Conservation (phyloP, 2,888 invertebrate species). For the Coecobrya sp. region DNA sequence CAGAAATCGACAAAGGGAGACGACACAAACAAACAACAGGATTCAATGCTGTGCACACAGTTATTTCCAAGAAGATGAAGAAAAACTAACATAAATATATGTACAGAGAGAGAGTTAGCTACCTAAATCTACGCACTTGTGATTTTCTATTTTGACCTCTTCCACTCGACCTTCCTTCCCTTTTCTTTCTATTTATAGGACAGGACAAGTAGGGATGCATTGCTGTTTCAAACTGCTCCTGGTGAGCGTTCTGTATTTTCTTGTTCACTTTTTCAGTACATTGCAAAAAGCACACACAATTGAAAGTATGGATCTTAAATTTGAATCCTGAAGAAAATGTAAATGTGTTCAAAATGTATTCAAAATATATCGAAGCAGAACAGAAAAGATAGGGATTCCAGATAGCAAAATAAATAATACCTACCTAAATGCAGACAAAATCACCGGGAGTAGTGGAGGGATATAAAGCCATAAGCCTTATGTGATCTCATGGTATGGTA, state of each 20-base stretch:
- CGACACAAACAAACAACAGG: not conserved
- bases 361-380: not conserved
- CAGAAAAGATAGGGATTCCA: not conserved
- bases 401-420: not conserved
- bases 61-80: conserved; percentile 18
- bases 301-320: not conserved
- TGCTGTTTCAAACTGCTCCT: not conserved
- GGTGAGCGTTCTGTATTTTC: not conserved
- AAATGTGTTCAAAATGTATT: not conserved
- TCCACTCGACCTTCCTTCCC: conserved; percentile 72
- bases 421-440: not conserved
- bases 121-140: conserved; percentile 74
- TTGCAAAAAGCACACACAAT: not conserved
- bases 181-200: conserved; percentile 61
- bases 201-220: not conserved
- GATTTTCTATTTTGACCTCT: conserved; percentile 68
- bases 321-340: not conserved
- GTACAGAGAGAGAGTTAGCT: conserved; percentile 12
- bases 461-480: not conserved
- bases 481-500: not conserved
- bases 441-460: not conserved
- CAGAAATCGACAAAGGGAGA: not conserved
- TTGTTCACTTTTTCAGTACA: not conserved
- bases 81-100: no score
- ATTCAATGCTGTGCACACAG: not conserved